Evolutionary conservation across 2,797 vertebrate species (phyloP), one percentile per base, ranked within the genome.

Genomic region (Mormyrops attenuatus): DNA sequence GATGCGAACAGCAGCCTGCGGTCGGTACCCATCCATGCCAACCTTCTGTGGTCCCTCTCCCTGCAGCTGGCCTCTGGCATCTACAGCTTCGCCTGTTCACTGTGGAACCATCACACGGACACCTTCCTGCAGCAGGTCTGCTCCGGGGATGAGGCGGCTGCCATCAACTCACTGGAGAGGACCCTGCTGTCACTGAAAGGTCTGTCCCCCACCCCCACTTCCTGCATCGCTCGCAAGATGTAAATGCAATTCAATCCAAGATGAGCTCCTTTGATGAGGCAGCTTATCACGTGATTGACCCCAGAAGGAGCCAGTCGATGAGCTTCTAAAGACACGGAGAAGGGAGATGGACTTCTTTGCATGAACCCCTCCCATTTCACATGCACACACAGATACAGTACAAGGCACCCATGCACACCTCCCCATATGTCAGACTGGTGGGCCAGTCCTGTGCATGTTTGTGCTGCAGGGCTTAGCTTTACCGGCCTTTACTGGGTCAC

Each of bases 101-200:
- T 99, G 89, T 99, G 98, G 98, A 98, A 97, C 95, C 97, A 99
- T 94, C 98, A 99, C 94, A 98, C 97, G 0, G 98, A 99, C 94
- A 97, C 95, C 63, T 99, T 99, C 94, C 96, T 99, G 85, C 98
- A 97, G 92, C 97, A 98, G 73, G 94, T 97, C 93, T 97, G 92
- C 90, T 90, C 95, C 88, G 95, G 96, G 91, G 95, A 97, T 91
- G 96, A 97, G 94, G 93, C 95, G 88, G 94, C 95, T 11, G 96
- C 97, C n/a, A 93, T 96, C 52, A 95, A 96, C 95, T 98, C 98
- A 1, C 93, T 99, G 91, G 98, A 99, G 95, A 97, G 97, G 94
- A 97, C 97, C 13, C 94, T 98, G 13, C 95, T 99, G 1, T 99
- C 98, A 0, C 94, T 99, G 88, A 99, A 99, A 98, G 98, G 98